Conservation (phyloP, 1,140 invertebrate species). For the Diorhabda sublineata region DNA sequence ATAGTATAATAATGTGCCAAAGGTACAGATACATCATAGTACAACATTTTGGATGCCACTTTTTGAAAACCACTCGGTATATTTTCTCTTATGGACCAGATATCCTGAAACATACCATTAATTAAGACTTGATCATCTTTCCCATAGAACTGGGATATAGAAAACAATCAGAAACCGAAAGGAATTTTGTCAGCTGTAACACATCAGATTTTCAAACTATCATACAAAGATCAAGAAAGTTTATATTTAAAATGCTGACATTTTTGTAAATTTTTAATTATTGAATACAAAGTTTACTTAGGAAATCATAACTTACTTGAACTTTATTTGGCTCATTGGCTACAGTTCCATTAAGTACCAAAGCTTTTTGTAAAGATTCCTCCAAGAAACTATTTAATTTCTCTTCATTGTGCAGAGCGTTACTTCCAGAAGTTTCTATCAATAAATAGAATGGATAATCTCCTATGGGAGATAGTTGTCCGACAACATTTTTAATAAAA, state of each 20-base stretch:
- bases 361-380: conserved; percentile 61
- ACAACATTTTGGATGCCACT: conserved; percentile 82
- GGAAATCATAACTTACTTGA: conserved; percentile 15
- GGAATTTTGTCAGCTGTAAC: background rate
- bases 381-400: conserved; percentile 80
- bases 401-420: conserved; percentile 76
- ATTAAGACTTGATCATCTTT: no score
- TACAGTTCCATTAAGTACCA: conserved; percentile 79
- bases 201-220: background rate
- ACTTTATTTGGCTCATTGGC: conserved; percentile 73
- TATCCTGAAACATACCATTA: conserved; percentile 51
- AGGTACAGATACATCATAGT: conserved; percentile 92
- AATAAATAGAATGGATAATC: conserved; percentile 83
- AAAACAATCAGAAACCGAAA: background rate
- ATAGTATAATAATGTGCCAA: conserved; percentile 75
- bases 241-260: background rate
- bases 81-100: conserved; percentile 83
- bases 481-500: conserved; percentile 56
- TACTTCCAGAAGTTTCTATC: conserved; percentile 85
- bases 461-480: conserved; percentile 58
- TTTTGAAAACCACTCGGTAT: conserved; percentile 72
- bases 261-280: background rate
- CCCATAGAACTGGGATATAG: no score
- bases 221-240: background rate
- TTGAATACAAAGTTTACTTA: background rate